phyloP scores from a whole-genome alignment of 2,113 vertebrate genomes.

The Ondatra zibethicus region DNA sequence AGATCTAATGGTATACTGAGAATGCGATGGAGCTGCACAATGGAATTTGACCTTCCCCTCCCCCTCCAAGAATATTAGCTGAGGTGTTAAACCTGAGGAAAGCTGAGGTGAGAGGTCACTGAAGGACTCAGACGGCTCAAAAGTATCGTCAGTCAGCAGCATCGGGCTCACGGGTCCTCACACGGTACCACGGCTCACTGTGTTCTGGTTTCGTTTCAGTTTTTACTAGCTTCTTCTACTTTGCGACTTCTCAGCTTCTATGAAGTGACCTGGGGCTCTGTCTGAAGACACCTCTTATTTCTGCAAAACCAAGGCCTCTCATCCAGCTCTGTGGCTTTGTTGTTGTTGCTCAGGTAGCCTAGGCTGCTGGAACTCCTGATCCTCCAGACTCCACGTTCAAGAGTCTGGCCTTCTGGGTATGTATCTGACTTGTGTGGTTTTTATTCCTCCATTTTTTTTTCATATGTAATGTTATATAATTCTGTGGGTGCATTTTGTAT shows the following conservation, averaged over 20 bases:
- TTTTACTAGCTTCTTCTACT: background rate
- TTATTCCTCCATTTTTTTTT: background rate
- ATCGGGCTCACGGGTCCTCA: background rate
- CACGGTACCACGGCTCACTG: background rate
- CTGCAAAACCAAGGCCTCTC: background rate
- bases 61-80: constrained; percentile 14
- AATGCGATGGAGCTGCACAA: background rate
- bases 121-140: background rate
- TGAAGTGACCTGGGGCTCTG: background rate
- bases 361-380: background rate
- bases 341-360: background rate
- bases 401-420: background rate
- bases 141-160: background rate
- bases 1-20: constrained; percentile 55
- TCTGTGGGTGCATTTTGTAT: background rate
- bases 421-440: background rate
- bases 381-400: background rate
- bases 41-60: background rate
- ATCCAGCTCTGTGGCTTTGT: background rate
- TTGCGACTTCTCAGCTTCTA: background rate
- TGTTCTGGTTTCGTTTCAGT: background rate
- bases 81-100: constrained; percentile 55
- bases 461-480: background rate
- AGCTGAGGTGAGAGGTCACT: constrained; percentile 46
- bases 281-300: background rate